Conservation (phyloP, 92 coral and sea anemone genomes). For the Phenganax marumi region DNA sequence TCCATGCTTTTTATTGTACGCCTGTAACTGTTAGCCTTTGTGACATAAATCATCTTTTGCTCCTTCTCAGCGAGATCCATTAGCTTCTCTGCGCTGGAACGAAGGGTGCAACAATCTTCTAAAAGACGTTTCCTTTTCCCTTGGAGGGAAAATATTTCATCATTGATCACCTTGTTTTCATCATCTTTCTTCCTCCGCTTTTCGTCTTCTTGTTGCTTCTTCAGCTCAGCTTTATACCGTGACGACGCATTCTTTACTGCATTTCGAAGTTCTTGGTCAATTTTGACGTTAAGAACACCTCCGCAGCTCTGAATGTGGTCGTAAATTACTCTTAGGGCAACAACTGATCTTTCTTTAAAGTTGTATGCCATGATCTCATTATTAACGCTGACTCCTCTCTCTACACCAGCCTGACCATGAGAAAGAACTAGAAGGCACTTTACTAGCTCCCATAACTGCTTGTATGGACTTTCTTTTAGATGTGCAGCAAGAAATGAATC, state of each 20-base stretch:
- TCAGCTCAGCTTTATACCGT: slow-evolving; percentile 48
- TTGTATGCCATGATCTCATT: slow-evolving; percentile 61
- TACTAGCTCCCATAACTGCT: slow-evolving; percentile 47
- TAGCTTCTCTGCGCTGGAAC: slow-evolving; percentile 62
- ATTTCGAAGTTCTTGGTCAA: slow-evolving; percentile 67
- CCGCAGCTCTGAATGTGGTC: slow-evolving; percentile 64
- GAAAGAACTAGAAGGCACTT: slow-evolving; percentile 63
- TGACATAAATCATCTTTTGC: slow-evolving; percentile 60
- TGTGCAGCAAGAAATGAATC: slow-evolving; percentile 53
- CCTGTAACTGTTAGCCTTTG: slow-evolving; percentile 67
- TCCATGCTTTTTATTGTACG: slow-evolving; percentile 67
- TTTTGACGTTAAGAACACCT: slow-evolving; percentile 58
- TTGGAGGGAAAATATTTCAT: slow-evolving; percentile 50
- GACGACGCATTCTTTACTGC: slow-evolving; percentile 67
- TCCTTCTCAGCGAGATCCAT: slow-evolving; percentile 66
- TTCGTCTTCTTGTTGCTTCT: slow-evolving; percentile 56
- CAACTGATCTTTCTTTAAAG: slow-evolving; percentile 63
- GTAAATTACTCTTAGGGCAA: slow-evolving; percentile 59
- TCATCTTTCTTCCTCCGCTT: slow-evolving; percentile 46
- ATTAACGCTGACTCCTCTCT: slow-evolving; percentile 70
- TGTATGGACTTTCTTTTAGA: slow-evolving; percentile 46
- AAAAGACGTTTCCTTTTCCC: slow-evolving; percentile 53
- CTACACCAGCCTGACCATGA: slow-evolving; percentile 75
- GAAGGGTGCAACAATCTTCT: slow-evolving; percentile 59
- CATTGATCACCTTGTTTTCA: slow-evolving; percentile 56